Base-by-base conservation (phyloP, 1,140 invertebrate species). In the Lysiphlebus fabarum region DNA sequence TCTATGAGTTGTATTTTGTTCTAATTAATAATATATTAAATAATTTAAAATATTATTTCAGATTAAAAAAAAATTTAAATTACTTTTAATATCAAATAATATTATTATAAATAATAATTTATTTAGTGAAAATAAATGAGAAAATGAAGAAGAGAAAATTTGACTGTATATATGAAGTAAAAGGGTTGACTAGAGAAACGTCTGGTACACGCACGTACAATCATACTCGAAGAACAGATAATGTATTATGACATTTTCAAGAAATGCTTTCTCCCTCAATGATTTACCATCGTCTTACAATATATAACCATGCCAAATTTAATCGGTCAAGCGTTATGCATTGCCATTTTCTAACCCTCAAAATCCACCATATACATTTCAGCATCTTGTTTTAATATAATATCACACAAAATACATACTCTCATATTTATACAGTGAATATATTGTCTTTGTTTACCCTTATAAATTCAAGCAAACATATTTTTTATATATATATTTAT, bases 251-350 rank as follows among this genome's bases (percentile, higher is more conserved):
- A 65, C 71, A 66, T 68, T 71, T 72, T 61, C 26, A 34, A 56
- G 43, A 43, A 55, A 38, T 66, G 66, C 65, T 69, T 68, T 69
- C 68, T 57, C 45, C 66, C 68, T 73, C 73, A 66, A 68, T 78
- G 76, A 78, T 78, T 78, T 78, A 79, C 74, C 74, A 66, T 69
- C 74, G 70, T 76, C 76, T 78, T 76, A 70, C 65, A 68, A 70
- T 70, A 70, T 68, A 70, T 68, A 66, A 53, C 59, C 68, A 67
- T 74, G 71, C 69, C 69, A 65, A 70, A 71, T 75, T 67, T 74
- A 56, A 68, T 68, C 61, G 71, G 69, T 67, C 73, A 70, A 58
- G 59, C 54, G 48, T 59, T 58, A 53, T 61, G 68, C 67, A 69
- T 70, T 65, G 62, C 54, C 34, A 58, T 63, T 60, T 65, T 26